Evolutionary conservation across 2,797 vertebrate species (phyloP).

Genomic region (Peromyscus nudipes): DNA sequence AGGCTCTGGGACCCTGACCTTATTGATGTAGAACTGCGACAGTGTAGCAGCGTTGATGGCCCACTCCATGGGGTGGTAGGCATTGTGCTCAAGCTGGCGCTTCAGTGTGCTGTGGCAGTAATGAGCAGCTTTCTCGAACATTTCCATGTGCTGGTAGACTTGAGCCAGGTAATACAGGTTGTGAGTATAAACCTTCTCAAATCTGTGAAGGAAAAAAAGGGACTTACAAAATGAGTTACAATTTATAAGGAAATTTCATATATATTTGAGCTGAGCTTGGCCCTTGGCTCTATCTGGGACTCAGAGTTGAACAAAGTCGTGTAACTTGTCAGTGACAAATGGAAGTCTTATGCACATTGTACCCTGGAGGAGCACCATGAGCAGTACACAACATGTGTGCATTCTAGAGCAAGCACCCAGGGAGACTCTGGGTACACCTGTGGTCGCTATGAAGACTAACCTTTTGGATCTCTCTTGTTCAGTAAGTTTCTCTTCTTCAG

Average conservation of each 20-base stretch:
- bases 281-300: not conserved
- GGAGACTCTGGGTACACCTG: not conserved
- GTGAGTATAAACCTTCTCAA: constrained; percentile 97
- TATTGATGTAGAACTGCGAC: constrained; percentile 99
- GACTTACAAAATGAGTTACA: not conserved
- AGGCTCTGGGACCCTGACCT: constrained; percentile 88
- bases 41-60: constrained; percentile 98
- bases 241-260: constrained; percentile 12
- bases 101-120: constrained; percentile 98
- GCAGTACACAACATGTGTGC: not conserved
- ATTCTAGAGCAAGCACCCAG: not conserved
- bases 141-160: constrained; percentile 96
- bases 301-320: not conserved
- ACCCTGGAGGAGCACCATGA: not conserved
- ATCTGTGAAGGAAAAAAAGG: constrained; percentile 88
- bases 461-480: constrained; percentile 96
- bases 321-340: not conserved
- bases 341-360: constrained; percentile 18
- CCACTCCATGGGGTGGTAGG: constrained; percentile 97
- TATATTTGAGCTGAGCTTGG: not conserved
- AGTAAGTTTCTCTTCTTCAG: constrained; percentile 92
- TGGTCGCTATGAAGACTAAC: constrained; percentile 83
- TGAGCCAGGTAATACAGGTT: constrained; percentile 98
- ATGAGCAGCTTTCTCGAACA: constrained; percentile 95
- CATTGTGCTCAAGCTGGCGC: constrained; percentile 95